Base-by-base conservation (phyloP, 2,113 vertebrate species). In the Porphyrio hochstetteri region DNA sequence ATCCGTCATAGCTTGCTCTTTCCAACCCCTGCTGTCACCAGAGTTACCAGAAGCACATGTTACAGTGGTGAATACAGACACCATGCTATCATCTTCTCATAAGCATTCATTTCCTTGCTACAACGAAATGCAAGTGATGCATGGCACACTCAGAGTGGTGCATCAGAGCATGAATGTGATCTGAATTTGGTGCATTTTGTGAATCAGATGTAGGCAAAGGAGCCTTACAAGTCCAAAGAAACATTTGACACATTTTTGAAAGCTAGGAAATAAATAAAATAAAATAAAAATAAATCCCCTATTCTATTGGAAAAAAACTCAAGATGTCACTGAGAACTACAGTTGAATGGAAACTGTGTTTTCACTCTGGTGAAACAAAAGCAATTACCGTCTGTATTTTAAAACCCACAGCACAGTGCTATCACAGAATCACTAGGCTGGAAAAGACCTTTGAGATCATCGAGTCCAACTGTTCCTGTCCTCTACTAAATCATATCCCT, bases 131-230 rank as follows among this genome's bases (percentile, higher is more conserved):
- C 13, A 59, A 75, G 31, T 3, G 7, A 63, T 17, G 28, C 11
- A 5, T 9, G n/a, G 44, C 52, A 76, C 7, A 3, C 24, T 48
- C 3, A 0, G 53, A 57, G 35, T 1, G 24, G 15, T 29, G 44
- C 28, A 57, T 48, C 60, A 65, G 78, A 81, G 31, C 52, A 84
- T 7, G 16, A 69, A 31, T 13, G n/a, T 0, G 1, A 68, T 35
- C 56, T 61, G 13, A 27, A 25, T 16, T 91, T 52, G 68, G 35
- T n/a, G n/a, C 4, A 74, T 74, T 68, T 38, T 78, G 20, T 55
- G 19, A 68, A 82, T 19, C 8, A 56, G 25, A 63, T 4, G 7
- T 6, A 82, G 29, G 46, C 18, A 80, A 85, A 79, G 52, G 33
- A 75, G 35, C 15, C 25, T 86, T 59, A 11, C 2, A 70, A 65